Conservation (phyloP, 1,140 invertebrate genomes). For the Drosophila orena region DNA sequence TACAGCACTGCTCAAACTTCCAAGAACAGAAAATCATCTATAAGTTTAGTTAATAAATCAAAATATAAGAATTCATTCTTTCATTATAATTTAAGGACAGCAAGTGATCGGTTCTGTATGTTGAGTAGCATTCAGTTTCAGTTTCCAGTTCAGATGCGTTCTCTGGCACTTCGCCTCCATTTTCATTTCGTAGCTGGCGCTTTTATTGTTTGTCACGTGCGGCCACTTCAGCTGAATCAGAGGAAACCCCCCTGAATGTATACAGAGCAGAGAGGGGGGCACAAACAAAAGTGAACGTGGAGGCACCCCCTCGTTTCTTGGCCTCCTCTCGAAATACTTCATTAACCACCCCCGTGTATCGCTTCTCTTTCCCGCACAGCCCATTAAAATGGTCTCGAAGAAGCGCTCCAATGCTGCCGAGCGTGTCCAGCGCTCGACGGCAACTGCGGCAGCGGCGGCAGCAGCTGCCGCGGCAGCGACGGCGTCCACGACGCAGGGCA, state of each 20-base stretch:
- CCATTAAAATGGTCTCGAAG: conserved; percentile 73
- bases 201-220: conserved; percentile 73
- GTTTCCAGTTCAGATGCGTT: conserved; percentile 1
- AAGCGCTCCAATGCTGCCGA: conserved; percentile 73
- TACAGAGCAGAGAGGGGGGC: conserved; percentile 12
- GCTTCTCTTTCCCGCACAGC: conserved; percentile 11
- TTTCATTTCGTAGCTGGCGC: conserved; percentile 4
- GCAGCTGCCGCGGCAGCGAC: conserved; percentile 23
- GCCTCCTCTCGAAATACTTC: neutral
- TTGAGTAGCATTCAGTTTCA: no score
- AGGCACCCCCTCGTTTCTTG: neutral
- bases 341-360: neutral
- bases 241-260: conserved; percentile 3
- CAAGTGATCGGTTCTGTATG: no score
- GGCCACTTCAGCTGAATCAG: conserved; percentile 61
- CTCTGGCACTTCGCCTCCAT: neutral
- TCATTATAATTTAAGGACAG: no score
- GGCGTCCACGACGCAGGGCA: conserved; percentile 22
- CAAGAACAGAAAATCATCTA: no score
- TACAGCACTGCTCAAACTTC: no score
- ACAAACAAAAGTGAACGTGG: conserved; percentile 18
- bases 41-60: no score
- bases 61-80: no score
- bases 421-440: conserved; percentile 66
- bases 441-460: conserved; percentile 38